These are phyloP conservation scores for Struthidea cinerea DNA, from an alignment of 2,113 vertebrate genomes.

Conservation along the genomic window DNA sequence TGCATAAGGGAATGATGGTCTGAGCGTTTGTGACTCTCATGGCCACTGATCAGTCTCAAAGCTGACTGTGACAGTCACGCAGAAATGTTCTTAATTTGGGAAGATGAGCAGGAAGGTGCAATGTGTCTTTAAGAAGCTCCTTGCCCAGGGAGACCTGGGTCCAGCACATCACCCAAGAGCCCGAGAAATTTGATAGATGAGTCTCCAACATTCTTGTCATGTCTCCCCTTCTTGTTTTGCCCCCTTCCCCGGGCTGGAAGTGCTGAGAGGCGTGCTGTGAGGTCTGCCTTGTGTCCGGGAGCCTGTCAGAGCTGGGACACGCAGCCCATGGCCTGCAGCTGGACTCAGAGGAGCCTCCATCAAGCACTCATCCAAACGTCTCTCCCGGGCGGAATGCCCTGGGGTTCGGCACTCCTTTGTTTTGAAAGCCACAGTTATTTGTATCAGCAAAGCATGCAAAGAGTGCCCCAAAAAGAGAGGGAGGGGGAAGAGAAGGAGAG, in stretches of 20 bases:
- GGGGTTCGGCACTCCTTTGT: slow-evolving; percentile 57
- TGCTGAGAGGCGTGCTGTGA: slow-evolving; percentile 67
- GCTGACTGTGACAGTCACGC: rapidly evolving
- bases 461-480: neutral
- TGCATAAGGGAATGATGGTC: neutral
- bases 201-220: slow-evolving; percentile 45
- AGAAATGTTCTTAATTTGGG: neutral
- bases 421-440: slow-evolving; percentile 66
- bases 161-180: neutral
- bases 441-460: slow-evolving; percentile 43
- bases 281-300: slow-evolving; percentile 76
- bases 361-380: slow-evolving; percentile 64
- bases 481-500: neutral
- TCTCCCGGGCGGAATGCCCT: slow-evolving; percentile 51
- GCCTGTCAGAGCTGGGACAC: slow-evolving; percentile 72
- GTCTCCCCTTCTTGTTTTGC: slow-evolving; percentile 29
- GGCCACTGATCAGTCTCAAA: neutral
- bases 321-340: slow-evolving; percentile 72
- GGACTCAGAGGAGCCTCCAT: slow-evolving; percentile 61
- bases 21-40: neutral
- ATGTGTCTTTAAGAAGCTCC: slow-evolving; percentile 27
- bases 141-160: slow-evolving; percentile 7
- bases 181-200: slow-evolving; percentile 67
- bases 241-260: neutral
- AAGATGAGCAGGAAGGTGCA: neutral